A percentile compares a stretch with the other conserved stretches of the same genome.
Evolutionary conservation across 2,113 vertebrate genomes (phyloP).

Genomic region (Tiliqua scincoides): DNA sequence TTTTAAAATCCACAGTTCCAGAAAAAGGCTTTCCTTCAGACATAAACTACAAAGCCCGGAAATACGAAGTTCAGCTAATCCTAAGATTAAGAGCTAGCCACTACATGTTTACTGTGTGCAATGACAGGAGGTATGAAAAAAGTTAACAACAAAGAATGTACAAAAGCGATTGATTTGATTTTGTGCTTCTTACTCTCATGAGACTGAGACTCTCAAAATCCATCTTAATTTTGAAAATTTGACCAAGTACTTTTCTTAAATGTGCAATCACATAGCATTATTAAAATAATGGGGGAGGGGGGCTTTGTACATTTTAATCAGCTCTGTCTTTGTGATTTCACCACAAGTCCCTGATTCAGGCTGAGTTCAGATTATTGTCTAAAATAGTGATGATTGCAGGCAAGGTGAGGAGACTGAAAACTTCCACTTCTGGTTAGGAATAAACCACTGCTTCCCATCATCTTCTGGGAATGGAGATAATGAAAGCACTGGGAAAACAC

Average conservation of each 20-base stretch:
- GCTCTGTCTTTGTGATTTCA: not conserved
- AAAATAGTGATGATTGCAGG: too few species aligned
- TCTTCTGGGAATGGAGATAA: too few species aligned
- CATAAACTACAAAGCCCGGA: constrained; percentile 1
- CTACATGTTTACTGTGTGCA: constrained; percentile 11
- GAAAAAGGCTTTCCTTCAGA: not conserved
- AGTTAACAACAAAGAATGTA: not conserved
- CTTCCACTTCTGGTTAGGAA: too few species aligned
- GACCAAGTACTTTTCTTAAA: not conserved
- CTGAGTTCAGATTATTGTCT: too few species aligned
- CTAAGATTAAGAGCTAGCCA: constrained; percentile 12
- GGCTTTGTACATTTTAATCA: not conserved
- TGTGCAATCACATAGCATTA: not conserved
- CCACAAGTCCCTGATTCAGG: not conserved
- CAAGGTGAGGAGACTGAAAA: too few species aligned
- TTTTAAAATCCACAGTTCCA: not conserved
- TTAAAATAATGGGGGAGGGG: not conserved
- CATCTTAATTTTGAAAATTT: not conserved
- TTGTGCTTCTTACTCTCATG: not conserved
- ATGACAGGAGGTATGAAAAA: not conserved
- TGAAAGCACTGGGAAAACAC: too few species aligned
- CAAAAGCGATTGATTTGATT: not conserved
- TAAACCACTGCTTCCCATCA: too few species aligned
- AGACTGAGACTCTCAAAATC: not conserved
- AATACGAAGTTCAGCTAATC: constrained; percentile 10